Evolutionary conservation across 2,888 invertebrate genomes (phyloP), one percentile per base, ranked within the genome.

Genomic region (Enchytraeus crypticus): DNA sequence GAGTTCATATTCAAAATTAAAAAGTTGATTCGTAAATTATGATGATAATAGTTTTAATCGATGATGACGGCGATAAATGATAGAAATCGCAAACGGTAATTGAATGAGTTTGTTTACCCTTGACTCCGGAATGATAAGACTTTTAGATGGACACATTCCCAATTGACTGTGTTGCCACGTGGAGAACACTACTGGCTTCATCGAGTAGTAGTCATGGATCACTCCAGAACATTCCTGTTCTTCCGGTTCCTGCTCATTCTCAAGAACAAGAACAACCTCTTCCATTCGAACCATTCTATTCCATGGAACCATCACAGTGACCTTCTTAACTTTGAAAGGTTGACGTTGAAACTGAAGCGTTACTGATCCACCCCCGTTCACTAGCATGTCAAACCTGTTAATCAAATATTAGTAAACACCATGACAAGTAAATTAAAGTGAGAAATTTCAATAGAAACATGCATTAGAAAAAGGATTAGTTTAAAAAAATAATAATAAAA

Each of bases 341-440:
- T 90, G 90, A 63, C 97, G 84, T 78, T 92, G 92, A 83, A 98
- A 95, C 81, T 93, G 92, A 69, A 98, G 83, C 26, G 92, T 93
- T 61, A 98, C 92, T 1, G 95, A 93, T 34, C 95, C 95, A 54
- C 97, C 98, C 21, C 98, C 98, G 81, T 99, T 97, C 65, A 98
- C 96, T 74, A 98, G 83, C 62, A 98, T 88, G 82, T 99, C 98
- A 84, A 97, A 98, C 88, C 95, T 95, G 79, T 65, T n/a, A n/a
- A n/a, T n/a, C n/a, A n/a, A n/a, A n/a, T n/a, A n/a, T n/a, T n/a
- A n/a, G n/a, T n/a, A n/a, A n/a, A n/a, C n/a, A n/a, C n/a, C n/a
- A n/a, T n/a, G n/a, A n/a, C n/a, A n/a, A n/a, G n/a, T n/a, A n/a
- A n/a, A n/a, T n/a, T n/a, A n/a, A n/a, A n/a, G n/a, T n/a, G n/a